A percentile compares a stretch with the other conserved stretches of the same genome.
Evolutionary conservation across 2,113 vertebrate genomes (phyloP).

Genomic region (Gymnarchus niloticus): DNA sequence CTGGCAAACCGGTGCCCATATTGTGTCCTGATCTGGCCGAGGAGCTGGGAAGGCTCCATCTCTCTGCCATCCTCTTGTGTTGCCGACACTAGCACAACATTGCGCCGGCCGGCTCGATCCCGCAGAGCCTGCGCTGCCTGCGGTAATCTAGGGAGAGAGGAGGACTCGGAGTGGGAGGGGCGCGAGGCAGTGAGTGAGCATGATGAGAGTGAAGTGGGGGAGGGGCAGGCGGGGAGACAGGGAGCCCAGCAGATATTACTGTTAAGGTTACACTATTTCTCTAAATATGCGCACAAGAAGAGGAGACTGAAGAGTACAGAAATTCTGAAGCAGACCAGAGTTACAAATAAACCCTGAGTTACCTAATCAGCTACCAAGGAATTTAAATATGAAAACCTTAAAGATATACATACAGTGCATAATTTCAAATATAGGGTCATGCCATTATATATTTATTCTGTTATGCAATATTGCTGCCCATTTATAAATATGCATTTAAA

Average conservation of each 20-base stretch:
- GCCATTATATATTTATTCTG: too few species aligned
- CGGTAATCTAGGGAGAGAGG: constrained; percentile 42
- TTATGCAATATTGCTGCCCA: too few species aligned
- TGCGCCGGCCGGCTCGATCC: constrained; percentile 53
- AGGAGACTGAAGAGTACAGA: background rate
- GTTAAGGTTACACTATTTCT: background rate
- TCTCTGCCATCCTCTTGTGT: constrained; percentile 81
- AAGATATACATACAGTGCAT: background rate
- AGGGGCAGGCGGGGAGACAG: constrained; percentile 11
- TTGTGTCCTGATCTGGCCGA: constrained; percentile 74
- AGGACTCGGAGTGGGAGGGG: constrained; percentile 29
- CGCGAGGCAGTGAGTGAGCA: constrained; percentile 22
- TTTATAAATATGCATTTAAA: too few species aligned
- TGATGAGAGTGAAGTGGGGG: constrained; percentile 15
- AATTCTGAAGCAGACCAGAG: background rate
- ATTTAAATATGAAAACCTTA: background rate
- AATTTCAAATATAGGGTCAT: too few species aligned
- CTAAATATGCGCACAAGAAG: background rate
- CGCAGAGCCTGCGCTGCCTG: constrained; percentile 70
- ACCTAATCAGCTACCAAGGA: background rate
- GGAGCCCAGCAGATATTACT: background rate
- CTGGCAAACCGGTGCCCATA: constrained; percentile 66
- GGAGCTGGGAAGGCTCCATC: constrained; percentile 85
- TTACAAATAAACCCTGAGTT: background rate
- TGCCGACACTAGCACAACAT: constrained; percentile 49